A percentile compares a stretch with the other conserved stretches of the same genome.
These are phyloP conservation scores for Nomada goodeniana DNA, from an alignment of 2,888 invertebrate species.

Conservation along the genomic window DNA sequence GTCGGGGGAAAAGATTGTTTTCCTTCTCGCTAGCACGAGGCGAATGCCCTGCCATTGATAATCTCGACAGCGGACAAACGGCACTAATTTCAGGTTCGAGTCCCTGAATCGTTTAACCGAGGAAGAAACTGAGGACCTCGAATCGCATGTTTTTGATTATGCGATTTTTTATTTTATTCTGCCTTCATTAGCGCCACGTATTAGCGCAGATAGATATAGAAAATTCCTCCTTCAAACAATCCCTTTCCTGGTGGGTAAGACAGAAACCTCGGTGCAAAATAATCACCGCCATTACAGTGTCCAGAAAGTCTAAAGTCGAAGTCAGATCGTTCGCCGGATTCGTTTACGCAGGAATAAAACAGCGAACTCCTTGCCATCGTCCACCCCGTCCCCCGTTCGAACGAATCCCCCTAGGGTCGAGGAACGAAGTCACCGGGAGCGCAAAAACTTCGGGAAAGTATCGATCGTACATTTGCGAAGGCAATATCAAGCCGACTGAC, in stretches of 20 bases:
- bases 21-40: slow-evolving; percentile 1
- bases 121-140: slow-evolving; percentile 26
- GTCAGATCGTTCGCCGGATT: neutral
- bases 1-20: slow-evolving; percentile 24
- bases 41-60: slow-evolving; percentile 38
- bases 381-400: slow-evolving; percentile 1
- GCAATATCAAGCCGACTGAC: slow-evolving; percentile 44
- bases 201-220: neutral
- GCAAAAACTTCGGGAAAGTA: slow-evolving; percentile 50
- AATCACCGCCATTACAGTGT: neutral
- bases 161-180: too few species aligned
- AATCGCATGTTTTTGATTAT: slow-evolving; percentile 40
- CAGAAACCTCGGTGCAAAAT: neutral
- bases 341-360: neutral
- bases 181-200: slow-evolving; percentile 31
- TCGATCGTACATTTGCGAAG: slow-evolving; percentile 38
- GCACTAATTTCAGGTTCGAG: slow-evolving; percentile 28
- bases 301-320: neutral
- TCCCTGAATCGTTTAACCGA: slow-evolving; percentile 31
- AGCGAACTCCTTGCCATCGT: slow-evolving; percentile 19
- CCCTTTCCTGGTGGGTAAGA: neutral
- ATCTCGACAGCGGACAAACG: neutral
- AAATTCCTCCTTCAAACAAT: slow-evolving; percentile 1
- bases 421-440: slow-evolving; percentile 39
- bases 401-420: slow-evolving; percentile 12